Percentiles rank a stretch among this genome's conserved stretches.
phyloP scores from a whole-genome alignment of 2,888 invertebrate genomes.

The Alcis repandata region DNA sequence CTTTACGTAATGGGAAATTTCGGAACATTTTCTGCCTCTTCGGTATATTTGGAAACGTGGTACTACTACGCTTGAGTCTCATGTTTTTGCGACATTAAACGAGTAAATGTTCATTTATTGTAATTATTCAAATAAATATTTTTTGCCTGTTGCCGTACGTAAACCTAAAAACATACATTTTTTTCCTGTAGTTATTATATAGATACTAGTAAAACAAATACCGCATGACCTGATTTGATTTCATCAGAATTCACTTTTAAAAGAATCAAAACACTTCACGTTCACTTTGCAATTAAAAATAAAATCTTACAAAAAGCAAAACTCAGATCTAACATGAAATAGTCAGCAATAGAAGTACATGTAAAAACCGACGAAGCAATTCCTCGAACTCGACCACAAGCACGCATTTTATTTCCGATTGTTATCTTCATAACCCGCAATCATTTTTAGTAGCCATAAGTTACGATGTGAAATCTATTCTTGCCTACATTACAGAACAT shows the following conservation, averaged over 20 bases:
- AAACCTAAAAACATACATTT: too few species aligned
- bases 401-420: constrained; percentile 40
- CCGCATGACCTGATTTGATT: too few species aligned
- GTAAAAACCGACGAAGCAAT: not conserved
- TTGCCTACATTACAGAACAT: constrained; percentile 48
- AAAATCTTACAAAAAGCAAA: too few species aligned
- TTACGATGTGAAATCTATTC: constrained; percentile 48
- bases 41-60: constrained; percentile 28
- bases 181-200: not conserved
- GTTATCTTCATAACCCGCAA: constrained; percentile 43
- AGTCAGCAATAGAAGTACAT: not conserved
- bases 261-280: too few species aligned
- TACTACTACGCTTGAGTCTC: not conserved
- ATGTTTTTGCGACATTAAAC: constrained; percentile 18
- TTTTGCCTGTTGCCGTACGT: too few species aligned
- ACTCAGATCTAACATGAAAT: not conserved
- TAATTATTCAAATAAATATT: not conserved
- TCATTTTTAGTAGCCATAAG: constrained; percentile 47
- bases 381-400: constrained; percentile 29
- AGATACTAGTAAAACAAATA: too few species aligned
- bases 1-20: constrained; percentile 26
- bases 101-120: not conserved
- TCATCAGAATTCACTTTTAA: too few species aligned
- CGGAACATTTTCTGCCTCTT: constrained; percentile 20
- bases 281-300: too few species aligned